Base-by-base conservation (phyloP, 2,888 invertebrate genomes). In the Dinocampus coccinellae region DNA sequence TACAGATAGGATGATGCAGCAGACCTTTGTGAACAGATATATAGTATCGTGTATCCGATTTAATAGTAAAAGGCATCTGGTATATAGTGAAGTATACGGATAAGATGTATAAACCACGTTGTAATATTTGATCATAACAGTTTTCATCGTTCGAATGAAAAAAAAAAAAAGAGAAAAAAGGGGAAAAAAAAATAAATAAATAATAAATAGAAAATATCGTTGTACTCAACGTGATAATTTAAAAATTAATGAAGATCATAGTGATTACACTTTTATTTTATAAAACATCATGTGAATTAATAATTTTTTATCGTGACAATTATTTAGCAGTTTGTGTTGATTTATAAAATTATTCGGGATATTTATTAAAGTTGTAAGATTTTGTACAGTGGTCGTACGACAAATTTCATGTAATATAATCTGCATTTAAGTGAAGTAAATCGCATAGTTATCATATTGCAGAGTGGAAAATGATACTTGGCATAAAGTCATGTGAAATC, bases 101-200 rank as follows among this genome's bases (percentile, higher is more conserved):
- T 42, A 26, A 62, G 42, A 62, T 42, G 62, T 39, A 62, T 47
- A 62, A 62, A 62, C 62, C 36, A 47, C 39, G 62, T 62, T 42
- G 47, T 62, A 62, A 62, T 42, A 42, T 62, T 62, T 62, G 62
- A 62, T 39, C 26, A 26, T 62, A 24, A 42, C 26, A 9, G 62
- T 62, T 42, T 42, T n/a, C n/a, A 62, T 62, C 62, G 16, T 42
- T 26, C 24, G 42, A 26, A 62, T 62, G 62, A 62, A 62, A 62
- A 24, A n/a, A n/a, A n/a, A n/a, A n/a, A n/a, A n/a, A n/a, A n/a
- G n/a, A n/a, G n/a, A n/a, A n/a, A n/a, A n/a, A n/a, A n/a, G n/a
- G n/a, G n/a, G n/a, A n/a, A n/a, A n/a, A n/a, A n/a, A n/a, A n/a
- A n/a, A n/a, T n/a, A n/a, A n/a, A n/a, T n/a, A n/a, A n/a, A n/a